These are phyloP conservation scores for Gonocerus acuteangulatus DNA, from an alignment of 2,888 invertebrate species.

Conservation along the genomic window DNA sequence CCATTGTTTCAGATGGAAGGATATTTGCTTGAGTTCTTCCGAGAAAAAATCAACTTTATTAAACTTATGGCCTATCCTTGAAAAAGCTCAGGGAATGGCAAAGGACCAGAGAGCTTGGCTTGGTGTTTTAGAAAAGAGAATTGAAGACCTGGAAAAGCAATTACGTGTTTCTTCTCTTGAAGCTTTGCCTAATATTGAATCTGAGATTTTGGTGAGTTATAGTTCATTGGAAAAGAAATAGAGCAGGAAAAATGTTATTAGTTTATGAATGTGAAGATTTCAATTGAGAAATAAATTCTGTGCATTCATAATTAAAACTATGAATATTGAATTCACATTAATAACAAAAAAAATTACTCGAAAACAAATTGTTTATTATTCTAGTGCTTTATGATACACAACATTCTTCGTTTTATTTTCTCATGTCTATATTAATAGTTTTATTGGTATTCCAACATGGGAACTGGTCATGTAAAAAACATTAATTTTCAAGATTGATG, in stretches of 20 bases:
- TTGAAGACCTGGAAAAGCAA: slow-evolving; percentile 24
- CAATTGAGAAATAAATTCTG: too few species aligned
- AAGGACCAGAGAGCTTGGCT: slow-evolving; percentile 25
- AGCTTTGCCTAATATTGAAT: slow-evolving; percentile 5
- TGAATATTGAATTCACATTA: too few species aligned
- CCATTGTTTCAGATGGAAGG: slow-evolving; percentile 55
- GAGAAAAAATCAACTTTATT: slow-evolving; percentile 62
- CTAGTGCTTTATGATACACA: too few species aligned
- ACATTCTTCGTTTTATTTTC: too few species aligned
- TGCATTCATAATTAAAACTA: too few species aligned
- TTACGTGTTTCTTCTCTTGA: slow-evolving; percentile 12
- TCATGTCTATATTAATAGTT: too few species aligned
- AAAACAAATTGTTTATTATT: too few species aligned
- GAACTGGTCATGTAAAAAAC: too few species aligned
- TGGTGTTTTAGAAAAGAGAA: slow-evolving; percentile 16
- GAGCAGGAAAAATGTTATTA: background rate
- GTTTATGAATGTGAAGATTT: background rate
- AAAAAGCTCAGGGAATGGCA: slow-evolving; percentile 22
- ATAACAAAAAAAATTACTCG: too few species aligned
- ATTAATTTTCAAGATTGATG: too few species aligned
- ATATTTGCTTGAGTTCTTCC: slow-evolving; percentile 63
- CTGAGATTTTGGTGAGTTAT: slow-evolving; percentile 2
- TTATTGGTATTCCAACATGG: too few species aligned
- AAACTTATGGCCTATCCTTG: slow-evolving; percentile 46
- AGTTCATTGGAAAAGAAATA: background rate